These are phyloP conservation scores for Apis cerana DNA, from an alignment of 1,140 invertebrate species.

Conservation along the genomic window DNA sequence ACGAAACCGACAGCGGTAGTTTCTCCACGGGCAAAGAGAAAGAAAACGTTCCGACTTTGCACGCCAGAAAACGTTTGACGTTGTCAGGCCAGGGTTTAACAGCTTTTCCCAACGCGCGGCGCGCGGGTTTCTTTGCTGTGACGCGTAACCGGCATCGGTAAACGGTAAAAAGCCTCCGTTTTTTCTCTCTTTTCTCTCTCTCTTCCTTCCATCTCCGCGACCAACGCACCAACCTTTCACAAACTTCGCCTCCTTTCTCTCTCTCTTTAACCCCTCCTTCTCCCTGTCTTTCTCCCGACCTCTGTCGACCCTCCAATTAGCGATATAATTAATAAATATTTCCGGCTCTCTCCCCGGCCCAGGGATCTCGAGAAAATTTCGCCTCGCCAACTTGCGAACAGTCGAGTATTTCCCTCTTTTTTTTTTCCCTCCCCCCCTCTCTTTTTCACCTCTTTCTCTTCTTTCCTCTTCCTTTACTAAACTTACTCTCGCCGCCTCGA, in stretches of 20 bases:
- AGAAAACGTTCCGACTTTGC: conserved; percentile 13
- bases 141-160: conserved; percentile 32
- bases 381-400: conserved; percentile 28
- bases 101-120: neutral
- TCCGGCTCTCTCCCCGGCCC: conserved; percentile 36
- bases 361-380: conserved; percentile 30
- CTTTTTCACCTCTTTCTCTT: neutral
- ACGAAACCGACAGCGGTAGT: neutral
- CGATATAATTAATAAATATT: conserved; percentile 69
- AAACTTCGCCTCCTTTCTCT: neutral
- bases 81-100: conserved; percentile 22
- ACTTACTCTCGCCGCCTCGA: conserved; percentile 1
- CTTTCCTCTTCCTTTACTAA: conserved; percentile 26
- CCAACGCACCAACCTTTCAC: conserved; percentile 15
- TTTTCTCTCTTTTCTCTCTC: conserved; percentile 3
- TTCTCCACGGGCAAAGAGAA: neutral
- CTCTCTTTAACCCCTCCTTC: neutral
- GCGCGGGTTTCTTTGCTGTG: conserved; percentile 29
- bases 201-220: neutral
- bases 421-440: conserved; percentile 5
- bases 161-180: neutral
- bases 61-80: conserved; percentile 38
- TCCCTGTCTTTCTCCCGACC: conserved; percentile 14
- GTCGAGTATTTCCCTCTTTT: conserved; percentile 2
- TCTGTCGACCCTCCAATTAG: conserved; percentile 62